Base-by-base conservation (phyloP, 2,113 vertebrate species). In the Mirza zaza region DNA sequence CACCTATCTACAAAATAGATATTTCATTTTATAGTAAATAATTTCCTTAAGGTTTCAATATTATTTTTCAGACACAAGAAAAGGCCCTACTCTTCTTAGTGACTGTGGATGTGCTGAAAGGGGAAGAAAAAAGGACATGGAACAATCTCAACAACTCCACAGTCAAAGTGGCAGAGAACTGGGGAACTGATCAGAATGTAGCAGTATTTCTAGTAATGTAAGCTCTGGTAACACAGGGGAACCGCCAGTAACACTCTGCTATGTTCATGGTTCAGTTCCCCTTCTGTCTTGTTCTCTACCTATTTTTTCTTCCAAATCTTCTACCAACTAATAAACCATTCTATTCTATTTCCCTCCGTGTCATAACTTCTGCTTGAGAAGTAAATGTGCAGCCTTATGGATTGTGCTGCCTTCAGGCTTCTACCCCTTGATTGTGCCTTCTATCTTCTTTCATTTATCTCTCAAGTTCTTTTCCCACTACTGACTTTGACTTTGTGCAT, bases 21-120 rank as follows among this genome's bases (percentile, higher is more conserved):
- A 8, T 17, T 91, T 75, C 9, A 61, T 85, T 96, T 95, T 7
- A 91, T 57, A 68, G 67, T 34, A 90, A 76, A 86, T 91, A 13
- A 94, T 89, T 90, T 84, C 59, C 39, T 67, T 48, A 50, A 71
- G 14, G 0, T 39, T 75, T 6, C 48, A 55, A 82, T 90, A 52
- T 57, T 15, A 77, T 86, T 96, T 91, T 27, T 93, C 42, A 89
- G 85, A 65, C 91, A 91, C 67, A 79, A 7, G 29, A 85, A 70
- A 71, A 92, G 65, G 10, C 2, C 9, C 36, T 17, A 32, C 1
- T 90, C 17, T 61, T 57, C 6, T 52, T 20, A 63, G 12, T 87
- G 92, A 85, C 50, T 34, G 17, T 52, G 32, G 18, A 88, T 86
- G 29, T n/a, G 34, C 73, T 77, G 4, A 45, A 73, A 55, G 4